Base-by-base conservation (phyloP, 1,140 invertebrate genomes). In the Patella vulgata region DNA sequence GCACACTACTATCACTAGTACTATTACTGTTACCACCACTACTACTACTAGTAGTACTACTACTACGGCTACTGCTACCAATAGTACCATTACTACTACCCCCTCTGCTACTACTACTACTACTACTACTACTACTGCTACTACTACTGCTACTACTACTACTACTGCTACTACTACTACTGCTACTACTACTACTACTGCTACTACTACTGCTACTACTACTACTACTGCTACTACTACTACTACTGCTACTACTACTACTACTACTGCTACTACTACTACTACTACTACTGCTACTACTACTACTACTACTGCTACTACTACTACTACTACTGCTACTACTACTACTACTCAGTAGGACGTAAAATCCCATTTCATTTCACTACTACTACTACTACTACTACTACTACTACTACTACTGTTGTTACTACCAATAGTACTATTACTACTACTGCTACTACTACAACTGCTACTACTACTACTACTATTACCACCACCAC, bases 361-460 rank as follows among this genome's bases (percentile, higher is more conserved):
- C 19, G n/a, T n/a, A n/a, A n/a, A n/a, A n/a, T n/a, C n/a, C n/a
- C n/a, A n/a, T n/a, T n/a, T n/a, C n/a, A n/a, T n/a, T n/a, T n/a
- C n/a, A 36, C 44, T 50, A 51, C 57, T 59, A 36, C 57, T 59
- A 36, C 57, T 50, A 36, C 57, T 51, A 36, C 57, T 51, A 47
- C 43, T 51, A 31, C 57, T 51, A 58, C 55, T 47, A 47, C 55
- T 47, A 58, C 55, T 47, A 58, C 55, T 47, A 58, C 55, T 25
- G 47, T 42, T 58, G 47, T 42, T 58, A 48, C 40, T 58, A 48
- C 40, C 47, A 48, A 39, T 58, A 48, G 40, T 58, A 48, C 55
- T 58, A 58, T 42, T 58, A 58, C 55, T 58, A 58, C 55, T 58
- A 58, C 55, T 58, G 47, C 55, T 58, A 58, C 55, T 58, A 58